These are phyloP conservation scores for Arvicanthis niloticus DNA, from an alignment of 2,113 vertebrate species.

Conservation along the genomic window DNA sequence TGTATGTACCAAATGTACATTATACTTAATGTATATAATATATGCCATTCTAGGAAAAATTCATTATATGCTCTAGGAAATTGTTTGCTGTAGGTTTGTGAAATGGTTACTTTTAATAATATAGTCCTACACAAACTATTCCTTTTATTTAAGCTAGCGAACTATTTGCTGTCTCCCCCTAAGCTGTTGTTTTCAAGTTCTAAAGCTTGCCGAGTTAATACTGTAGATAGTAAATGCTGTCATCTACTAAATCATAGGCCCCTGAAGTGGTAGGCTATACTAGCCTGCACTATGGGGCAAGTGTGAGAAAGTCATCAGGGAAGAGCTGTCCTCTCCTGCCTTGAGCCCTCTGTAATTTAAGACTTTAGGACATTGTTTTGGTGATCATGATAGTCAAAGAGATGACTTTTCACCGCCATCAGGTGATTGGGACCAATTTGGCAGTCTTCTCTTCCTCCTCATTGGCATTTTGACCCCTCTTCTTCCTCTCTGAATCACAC, in stretches of 20 bases:
- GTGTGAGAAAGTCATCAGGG: background rate
- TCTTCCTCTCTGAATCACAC: background rate
- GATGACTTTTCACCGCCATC: background rate
- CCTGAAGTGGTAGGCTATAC: background rate
- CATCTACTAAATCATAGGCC: background rate
- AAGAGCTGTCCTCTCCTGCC: background rate
- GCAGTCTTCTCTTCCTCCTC: background rate
- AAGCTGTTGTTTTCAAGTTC: background rate
- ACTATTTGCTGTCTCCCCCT: background rate
- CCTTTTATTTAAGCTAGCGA: background rate
- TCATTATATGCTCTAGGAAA: background rate
- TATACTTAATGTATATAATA: background rate
- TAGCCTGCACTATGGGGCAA: background rate
- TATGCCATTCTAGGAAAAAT: background rate
- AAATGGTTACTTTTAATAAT: conserved; percentile 49
- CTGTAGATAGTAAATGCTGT: background rate
- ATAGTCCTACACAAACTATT: conserved; percentile 14
- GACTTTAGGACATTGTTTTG: conserved; percentile 3
- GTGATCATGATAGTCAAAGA: background rate
- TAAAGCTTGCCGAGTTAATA: background rate
- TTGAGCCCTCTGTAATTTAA: background rate
- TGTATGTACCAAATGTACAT: conserved; percentile 86
- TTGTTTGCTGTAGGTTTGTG: conserved; percentile 17
- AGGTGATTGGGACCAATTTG: background rate
- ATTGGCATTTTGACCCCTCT: background rate